Evolutionary conservation across 2,888 invertebrate genomes (phyloP).

Genomic region (Oscheius sp.): DNA sequence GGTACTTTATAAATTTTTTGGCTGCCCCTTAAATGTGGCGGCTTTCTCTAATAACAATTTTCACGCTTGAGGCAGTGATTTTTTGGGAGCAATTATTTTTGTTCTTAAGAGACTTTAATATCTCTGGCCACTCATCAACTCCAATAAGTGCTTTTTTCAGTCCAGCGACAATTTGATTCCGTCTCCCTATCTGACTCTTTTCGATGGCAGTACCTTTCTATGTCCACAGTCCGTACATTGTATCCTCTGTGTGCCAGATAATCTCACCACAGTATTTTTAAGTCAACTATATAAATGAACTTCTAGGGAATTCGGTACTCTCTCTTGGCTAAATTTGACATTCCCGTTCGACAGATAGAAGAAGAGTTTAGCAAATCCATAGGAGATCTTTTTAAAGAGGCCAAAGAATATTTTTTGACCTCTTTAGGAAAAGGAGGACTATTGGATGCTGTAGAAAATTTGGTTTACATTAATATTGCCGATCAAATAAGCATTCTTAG

Average conservation of each 20-base stretch:
- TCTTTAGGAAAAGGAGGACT: not conserved
- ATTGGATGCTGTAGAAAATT: not conserved
- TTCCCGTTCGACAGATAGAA: not conserved
- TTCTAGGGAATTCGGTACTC: not conserved
- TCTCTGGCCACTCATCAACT: too few relatives aligned
- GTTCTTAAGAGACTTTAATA: not conserved
- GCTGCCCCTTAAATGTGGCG: too few relatives aligned
- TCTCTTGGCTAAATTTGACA: not conserved
- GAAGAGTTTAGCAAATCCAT: not conserved
- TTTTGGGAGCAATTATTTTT: too few relatives aligned
- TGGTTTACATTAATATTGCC: not conserved
- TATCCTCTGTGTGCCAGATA: slow-evolving; percentile 44
- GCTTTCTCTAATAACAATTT: too few relatives aligned
- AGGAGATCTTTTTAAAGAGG: not conserved
- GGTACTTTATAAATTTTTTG: too few relatives aligned
- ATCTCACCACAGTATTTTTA: slow-evolving; percentile 25
- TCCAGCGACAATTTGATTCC: slow-evolving; percentile 28
- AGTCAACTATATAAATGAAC: not conserved
- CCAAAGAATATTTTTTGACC: not conserved
- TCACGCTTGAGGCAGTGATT: too few relatives aligned
- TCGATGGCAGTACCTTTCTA: slow-evolving; percentile 42
- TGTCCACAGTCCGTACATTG: slow-evolving; percentile 38
- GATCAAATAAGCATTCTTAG: too few relatives aligned
- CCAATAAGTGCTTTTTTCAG: slow-evolving; percentile 21
- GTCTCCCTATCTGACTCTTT: slow-evolving; percentile 39